Base-by-base conservation (phyloP, 2,797 vertebrate species). In the Acridotheres tristis region DNA sequence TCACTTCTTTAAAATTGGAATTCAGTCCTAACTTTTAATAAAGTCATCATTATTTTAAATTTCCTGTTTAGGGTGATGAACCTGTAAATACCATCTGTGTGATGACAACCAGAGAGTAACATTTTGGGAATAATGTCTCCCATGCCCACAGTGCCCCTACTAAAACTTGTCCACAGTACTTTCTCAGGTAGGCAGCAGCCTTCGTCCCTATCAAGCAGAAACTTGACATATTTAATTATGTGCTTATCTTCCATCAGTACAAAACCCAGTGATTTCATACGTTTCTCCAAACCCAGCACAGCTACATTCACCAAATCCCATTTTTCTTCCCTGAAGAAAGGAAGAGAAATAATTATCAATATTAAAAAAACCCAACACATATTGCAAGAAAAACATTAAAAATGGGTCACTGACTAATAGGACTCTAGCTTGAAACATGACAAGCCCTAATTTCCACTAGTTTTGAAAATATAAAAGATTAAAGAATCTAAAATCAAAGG, bases 401-500 rank as follows among this genome's bases (percentile, higher is more conserved):
- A 91, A 84, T 47, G 19, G 36, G n/a, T 50, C 54, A 93, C 25
- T 78, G 59, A 77, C 11, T 61, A 72, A 36, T 14, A 26, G 25
- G 20, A 63, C 11, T 66, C 42, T 66, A 68, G 17, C 48, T 72
- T 75, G 34, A 93, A 93, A 88, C 27, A 72, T 1, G 3, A 3
- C 72, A 86, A 62, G 15, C n/a, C 25, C 21, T 84, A 30, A 76
- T 63, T 91, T 88, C 51, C 42, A 63, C 22, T 63, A 55, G 29
- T 76, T 93, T 80, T 82, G 51, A 81, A n/a, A 94, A 72, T 22
- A 81, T 6, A 36, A 74, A 87, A 69, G 7, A 84, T 38, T 50
- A 93, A 79, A 61, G 21, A 92, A 88, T 63, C 34, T 79, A 89
- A 95, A 92, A 89, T 72, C 30, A 77, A 78, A 93, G 58, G 30